phyloP scores from a whole-genome alignment of 2,113 vertebrate species.

The Pyxicephalus adspersus region DNA sequence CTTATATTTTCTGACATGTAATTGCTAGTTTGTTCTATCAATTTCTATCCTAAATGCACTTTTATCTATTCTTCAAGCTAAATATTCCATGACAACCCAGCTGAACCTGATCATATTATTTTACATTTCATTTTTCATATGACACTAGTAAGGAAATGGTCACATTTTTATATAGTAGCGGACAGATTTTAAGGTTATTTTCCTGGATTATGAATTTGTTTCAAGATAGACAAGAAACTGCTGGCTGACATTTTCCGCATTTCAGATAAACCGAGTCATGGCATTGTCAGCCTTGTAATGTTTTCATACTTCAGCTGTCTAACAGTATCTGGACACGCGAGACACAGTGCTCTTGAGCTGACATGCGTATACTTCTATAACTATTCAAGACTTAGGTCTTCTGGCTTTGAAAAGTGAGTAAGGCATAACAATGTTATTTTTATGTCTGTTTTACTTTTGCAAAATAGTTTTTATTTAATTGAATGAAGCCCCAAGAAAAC shows the following conservation, averaged over 20 bases:
- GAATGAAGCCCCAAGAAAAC: not conserved
- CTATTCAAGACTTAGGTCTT: constrained; percentile 1
- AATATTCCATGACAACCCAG: not conserved
- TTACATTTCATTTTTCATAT: constrained; percentile 1
- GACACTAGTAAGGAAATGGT: not conserved
- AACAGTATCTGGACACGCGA: constrained; percentile 39
- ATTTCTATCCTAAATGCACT: too few species aligned
- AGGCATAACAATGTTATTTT: constrained; percentile 1
- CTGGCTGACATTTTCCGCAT: constrained; percentile 43
- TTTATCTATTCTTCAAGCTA: too few species aligned
- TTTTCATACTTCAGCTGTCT: constrained; percentile 52
- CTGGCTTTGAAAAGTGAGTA: not conserved
- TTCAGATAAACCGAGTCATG: constrained; percentile 45
- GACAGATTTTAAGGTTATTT: constrained; percentile 17
- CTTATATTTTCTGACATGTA: too few species aligned
- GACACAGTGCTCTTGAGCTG: constrained; percentile 29
- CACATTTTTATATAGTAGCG: not conserved
- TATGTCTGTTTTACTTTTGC: not conserved
- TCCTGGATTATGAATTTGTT: constrained; percentile 4
- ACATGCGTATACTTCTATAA: constrained; percentile 23
- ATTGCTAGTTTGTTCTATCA: too few species aligned
- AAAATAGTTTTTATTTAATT: not conserved
- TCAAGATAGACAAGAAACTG: constrained; percentile 30
- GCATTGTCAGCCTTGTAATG: constrained; percentile 48
- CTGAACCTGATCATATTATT: not conserved